Base-by-base conservation (phyloP, 2,113 vertebrate genomes). In the Scomber colias region DNA sequence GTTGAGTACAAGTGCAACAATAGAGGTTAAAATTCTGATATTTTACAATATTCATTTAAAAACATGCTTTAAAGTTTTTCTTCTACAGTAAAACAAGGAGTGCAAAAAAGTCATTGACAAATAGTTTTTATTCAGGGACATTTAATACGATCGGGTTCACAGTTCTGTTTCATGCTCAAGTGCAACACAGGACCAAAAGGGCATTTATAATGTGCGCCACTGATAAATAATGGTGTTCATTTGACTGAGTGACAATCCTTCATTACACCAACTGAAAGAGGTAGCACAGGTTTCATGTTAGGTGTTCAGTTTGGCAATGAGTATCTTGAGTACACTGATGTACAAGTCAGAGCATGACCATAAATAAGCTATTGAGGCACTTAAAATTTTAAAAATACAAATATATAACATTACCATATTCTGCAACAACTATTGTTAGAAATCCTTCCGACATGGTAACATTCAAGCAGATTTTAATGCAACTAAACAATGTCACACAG, bases 191-290 rank as follows among this genome's bases (percentile, higher is more conserved):
- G n/a, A 11, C 56, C n/a, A 19, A 21, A 53, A 57, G 27, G 3
- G 2, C 9, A 19, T 5, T 50, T n/a, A 10, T 4, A 27, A 24
- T 12, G 8, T 19, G 44, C 4, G 46, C 30, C 4, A n/a, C 16
- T 31, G 12, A 59, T 55, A 64, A 66, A 75, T 72, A 76, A 72
- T 2, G 12, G 67, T 11, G 24, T 8, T 76, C 50, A 57, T 40
- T 21, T 1, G 11, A 62, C 3, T 14, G 8, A 76, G 46, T 55
- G 31, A 55, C 4, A 72, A 61, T 61, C 51, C 46, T 82, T 89
- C 64, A 85, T 82, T 11, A 80, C 62, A 84, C 61, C 66, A 46
- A 12, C 11, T 69, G 15, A 55, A 48, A 31, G 3, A 63, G 11
- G 62, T 46, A 56, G 53, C 24, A 68, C 1, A 5, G 35, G 3